phyloP scores from a whole-genome alignment of 2,113 vertebrate species.

The Zosterops hypoxanthus region DNA sequence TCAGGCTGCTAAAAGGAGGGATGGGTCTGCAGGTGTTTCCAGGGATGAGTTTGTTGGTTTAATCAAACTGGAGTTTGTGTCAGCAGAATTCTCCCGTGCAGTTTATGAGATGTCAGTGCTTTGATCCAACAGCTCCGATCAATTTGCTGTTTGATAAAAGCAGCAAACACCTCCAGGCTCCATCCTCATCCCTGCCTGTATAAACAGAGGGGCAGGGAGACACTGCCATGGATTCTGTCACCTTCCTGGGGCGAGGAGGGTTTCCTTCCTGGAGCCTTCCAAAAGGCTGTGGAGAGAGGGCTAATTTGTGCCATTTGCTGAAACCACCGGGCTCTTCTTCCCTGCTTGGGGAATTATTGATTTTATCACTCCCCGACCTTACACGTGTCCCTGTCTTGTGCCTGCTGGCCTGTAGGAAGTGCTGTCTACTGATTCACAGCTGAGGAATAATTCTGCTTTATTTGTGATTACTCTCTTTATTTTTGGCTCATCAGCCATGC shows the following conservation, averaged over 20 bases:
- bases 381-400: slow-evolving; percentile 38
- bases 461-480: slow-evolving; percentile 3
- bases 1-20: not conserved
- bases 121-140: slow-evolving; percentile 47
- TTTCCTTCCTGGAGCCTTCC: not conserved
- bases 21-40: not conserved
- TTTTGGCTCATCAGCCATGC: not conserved
- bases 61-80: not conserved
- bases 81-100: slow-evolving; percentile 6
- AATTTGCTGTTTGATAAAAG: slow-evolving; percentile 43
- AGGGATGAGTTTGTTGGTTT: not conserved
- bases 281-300: slow-evolving; percentile 39
- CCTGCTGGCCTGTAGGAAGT: slow-evolving; percentile 53
- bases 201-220: not conserved
- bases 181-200: slow-evolving; percentile 8
- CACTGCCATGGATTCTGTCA: not conserved
- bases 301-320: slow-evolving; percentile 60
- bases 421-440: slow-evolving; percentile 32
- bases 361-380: slow-evolving; percentile 52
- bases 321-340: slow-evolving; percentile 48
- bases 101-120: slow-evolving; percentile 25
- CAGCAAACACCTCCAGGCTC: slow-evolving; percentile 13
- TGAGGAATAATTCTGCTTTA: slow-evolving; percentile 38
- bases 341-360: slow-evolving; percentile 64
- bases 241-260: slow-evolving; percentile 32